phyloP scores from a whole-genome alignment of 1,140 invertebrate species.

The Cardiocondyla obscurior region DNA sequence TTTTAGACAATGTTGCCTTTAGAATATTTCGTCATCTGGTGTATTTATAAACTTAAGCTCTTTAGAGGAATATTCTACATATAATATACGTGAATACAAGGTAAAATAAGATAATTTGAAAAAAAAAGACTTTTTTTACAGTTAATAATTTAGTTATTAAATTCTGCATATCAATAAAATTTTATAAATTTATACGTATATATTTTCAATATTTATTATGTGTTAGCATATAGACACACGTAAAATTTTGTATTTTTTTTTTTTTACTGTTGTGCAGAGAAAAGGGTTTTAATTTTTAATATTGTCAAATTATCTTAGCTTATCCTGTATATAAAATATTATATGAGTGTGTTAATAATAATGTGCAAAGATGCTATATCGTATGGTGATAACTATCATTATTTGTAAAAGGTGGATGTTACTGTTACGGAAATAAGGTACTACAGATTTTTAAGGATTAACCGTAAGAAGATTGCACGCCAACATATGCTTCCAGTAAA shows the following conservation, averaged over 20 bases:
- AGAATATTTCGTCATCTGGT: neutral
- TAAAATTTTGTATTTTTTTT: neutral
- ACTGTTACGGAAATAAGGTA: neutral
- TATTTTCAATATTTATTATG: neutral
- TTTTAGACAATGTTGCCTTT: neutral
- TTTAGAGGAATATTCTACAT: neutral
- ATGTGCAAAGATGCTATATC: slow-evolving; percentile 29
- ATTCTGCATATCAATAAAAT: neutral
- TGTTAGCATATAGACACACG: neutral
- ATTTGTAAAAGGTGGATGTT: neutral
- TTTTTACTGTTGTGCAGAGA: neutral
- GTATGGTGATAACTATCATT: slow-evolving; percentile 9
- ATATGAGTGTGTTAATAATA: slow-evolving; percentile 31
- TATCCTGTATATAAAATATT: neutral
- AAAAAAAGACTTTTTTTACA: neutral
- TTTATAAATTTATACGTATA: neutral
- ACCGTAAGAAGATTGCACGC: neutral
- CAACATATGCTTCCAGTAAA: neutral
- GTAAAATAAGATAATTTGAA: neutral
- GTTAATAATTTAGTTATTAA: neutral
- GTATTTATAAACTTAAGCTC: slow-evolving; percentile 12
- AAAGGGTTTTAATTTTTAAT: neutral
- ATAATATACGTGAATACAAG: neutral
- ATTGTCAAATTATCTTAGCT: neutral
- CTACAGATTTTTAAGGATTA: neutral